Evolutionary conservation across 1,140 invertebrate species (phyloP), one percentile per base, ranked within the genome.

Genomic region (Littorina saxatilis): DNA sequence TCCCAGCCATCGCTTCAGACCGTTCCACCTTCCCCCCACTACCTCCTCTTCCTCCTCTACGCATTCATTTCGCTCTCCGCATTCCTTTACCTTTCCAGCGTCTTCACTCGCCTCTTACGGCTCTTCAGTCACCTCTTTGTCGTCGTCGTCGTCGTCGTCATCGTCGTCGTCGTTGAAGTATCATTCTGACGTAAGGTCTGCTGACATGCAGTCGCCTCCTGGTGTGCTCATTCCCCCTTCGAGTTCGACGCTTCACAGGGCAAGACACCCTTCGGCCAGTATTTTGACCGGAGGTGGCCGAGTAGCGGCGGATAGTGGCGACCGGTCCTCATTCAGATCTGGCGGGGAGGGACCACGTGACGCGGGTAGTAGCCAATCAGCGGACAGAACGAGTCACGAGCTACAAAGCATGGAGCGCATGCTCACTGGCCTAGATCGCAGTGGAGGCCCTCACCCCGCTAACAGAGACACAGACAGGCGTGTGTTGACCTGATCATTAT

Each of bases 331-430:
- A 32, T 39, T 55, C 50, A 15, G 75, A 58, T 23, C 75, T 15
- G 35, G 75, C 55, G 39, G 23, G 7, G 50, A 39, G 75, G 17
- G 43, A 20, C 50, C 29, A 37, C 68, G 37, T 40, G 68, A 47
- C 37, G 35, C 40, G 37, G 29, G 68, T 13, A 72, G 68, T 29
- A 23, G 68, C 68, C 68, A 72, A 72, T 72, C 68, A 40, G 37
- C 37, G 68, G 68, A 43, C 32, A 77, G 55, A 77, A 58, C 52
- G n/a, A 77, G 50, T 40, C 50, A 39, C 75, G 97, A 98, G 92
- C 94, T 98, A 80, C 98, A 98, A 92, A 97, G 95, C 91, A 98
- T 98, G 92, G 97, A 98, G 92, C 97, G 98, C 90, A 98, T 98
- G 97, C 96, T 98, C 82, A 98, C 98, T 91, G 97, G 97, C 0